Percentiles rank a stretch among this genome's conserved stretches.
These are phyloP conservation scores for Peromyscus maniculatus DNA, from an alignment of 2,113 vertebrate species.

Conservation along the genomic window DNA sequence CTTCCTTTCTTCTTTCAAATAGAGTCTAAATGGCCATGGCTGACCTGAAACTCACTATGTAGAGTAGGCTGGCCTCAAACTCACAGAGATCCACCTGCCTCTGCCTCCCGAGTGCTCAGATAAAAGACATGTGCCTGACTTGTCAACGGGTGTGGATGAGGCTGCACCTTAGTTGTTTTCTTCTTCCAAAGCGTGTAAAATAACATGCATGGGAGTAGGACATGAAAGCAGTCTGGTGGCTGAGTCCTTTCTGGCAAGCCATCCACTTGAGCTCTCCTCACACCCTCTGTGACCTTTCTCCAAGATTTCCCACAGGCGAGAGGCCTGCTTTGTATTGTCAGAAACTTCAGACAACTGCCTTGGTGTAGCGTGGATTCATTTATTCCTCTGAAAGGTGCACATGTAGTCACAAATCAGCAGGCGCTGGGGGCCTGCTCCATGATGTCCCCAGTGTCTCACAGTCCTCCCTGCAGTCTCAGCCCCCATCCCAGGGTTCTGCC, in stretches of 20 bases:
- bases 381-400: not conserved
- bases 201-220: not conserved
- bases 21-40: not conserved
- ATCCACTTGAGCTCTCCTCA: not conserved
- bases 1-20: rapidly evolving
- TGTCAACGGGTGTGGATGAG: not conserved
- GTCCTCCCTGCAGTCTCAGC: not conserved
- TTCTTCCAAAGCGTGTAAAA: not conserved
- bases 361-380: not conserved
- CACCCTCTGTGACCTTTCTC: not conserved
- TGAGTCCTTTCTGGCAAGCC: not conserved
- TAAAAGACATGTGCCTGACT: not conserved
- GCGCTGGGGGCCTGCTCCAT: not conserved
- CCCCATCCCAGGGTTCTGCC: not conserved
- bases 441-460: not conserved
- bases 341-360: not conserved
- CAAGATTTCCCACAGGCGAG: not conserved
- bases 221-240: not conserved
- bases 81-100: not conserved
- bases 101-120: not conserved
- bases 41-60: not conserved
- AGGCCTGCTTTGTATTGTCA: not conserved
- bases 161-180: not conserved
- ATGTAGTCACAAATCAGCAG: rapidly evolving
- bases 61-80: not conserved